Conservation (phyloP, 2,113 vertebrate species). For the Callipepla squamata region DNA sequence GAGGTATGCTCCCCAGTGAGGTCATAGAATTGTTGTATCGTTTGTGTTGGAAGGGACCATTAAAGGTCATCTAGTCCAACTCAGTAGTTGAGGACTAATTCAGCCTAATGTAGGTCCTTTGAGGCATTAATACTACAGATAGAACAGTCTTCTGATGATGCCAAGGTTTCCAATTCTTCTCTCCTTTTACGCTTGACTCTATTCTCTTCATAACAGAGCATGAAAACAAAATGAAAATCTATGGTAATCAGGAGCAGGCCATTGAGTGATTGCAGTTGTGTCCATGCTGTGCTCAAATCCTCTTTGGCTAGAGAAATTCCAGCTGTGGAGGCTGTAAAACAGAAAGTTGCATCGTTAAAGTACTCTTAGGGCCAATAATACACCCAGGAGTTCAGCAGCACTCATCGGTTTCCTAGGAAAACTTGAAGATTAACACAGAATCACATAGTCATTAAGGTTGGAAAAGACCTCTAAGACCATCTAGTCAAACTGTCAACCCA, state of each 20-base stretch:
- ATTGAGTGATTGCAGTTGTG: rapidly evolving
- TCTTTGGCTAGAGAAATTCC: neutral
- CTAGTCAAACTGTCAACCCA: too few species aligned
- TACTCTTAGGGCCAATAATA: neutral
- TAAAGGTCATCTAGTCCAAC: too few species aligned
- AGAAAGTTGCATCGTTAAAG: neutral
- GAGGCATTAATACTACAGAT: neutral
- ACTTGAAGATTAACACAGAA: neutral
- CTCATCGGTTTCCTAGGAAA: neutral
- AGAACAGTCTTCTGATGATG: neutral
- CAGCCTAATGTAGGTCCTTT: neutral
- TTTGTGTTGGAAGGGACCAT: too few species aligned
- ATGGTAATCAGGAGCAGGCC: neutral
- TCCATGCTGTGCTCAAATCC: neutral
- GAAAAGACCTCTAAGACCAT: too few species aligned
- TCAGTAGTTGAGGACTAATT: neutral
- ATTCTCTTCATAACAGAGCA: neutral
- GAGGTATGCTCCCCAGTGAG: rapidly evolving
- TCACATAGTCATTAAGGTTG: too few species aligned
- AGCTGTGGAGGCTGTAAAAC: neutral
- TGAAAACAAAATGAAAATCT: neutral
- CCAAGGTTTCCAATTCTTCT: neutral
- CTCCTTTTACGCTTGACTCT: neutral
- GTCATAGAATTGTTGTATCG: too few species aligned
- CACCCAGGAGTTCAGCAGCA: neutral